Evolutionary conservation across 2,113 vertebrate species (phyloP).

Genomic region (Xenopus tropicalis): DNA sequence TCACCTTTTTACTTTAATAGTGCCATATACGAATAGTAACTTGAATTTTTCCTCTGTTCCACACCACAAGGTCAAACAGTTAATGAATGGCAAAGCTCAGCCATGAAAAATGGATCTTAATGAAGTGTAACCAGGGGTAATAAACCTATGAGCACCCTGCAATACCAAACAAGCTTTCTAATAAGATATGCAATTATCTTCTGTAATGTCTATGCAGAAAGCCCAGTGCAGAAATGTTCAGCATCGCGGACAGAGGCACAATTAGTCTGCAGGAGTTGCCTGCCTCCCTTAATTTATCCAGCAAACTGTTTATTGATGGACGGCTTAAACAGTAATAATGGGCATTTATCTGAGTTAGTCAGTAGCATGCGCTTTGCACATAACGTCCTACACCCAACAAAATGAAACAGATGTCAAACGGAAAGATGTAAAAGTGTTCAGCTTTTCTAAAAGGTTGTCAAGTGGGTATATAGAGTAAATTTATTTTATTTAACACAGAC

Average conservation of each 20-base stretch:
- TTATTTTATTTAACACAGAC: conserved; percentile 7
- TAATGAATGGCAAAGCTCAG: conserved; percentile 47
- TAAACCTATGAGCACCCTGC: conserved; percentile 62
- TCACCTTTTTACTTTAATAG: conserved; percentile 5
- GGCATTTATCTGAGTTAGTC: conserved; percentile 42
- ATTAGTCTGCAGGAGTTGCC: conserved; percentile 36
- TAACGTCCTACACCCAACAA: conserved; percentile 25
- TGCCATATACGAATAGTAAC: not conserved
- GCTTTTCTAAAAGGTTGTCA: conserved; percentile 6
- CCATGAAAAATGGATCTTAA: conserved; percentile 68
- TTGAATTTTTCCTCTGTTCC: conserved; percentile 11
- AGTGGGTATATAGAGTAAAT: conserved; percentile 14
- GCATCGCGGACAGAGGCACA: conserved; percentile 35
- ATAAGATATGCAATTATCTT: conserved; percentile 70
- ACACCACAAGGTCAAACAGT: conserved; percentile 52
- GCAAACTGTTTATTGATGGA: conserved; percentile 44
- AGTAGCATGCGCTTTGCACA: conserved; percentile 29
- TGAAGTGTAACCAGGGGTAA: conserved; percentile 71
- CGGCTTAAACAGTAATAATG: conserved; percentile 40
- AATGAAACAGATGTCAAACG: conserved; percentile 38
- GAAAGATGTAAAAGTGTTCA: conserved; percentile 23
- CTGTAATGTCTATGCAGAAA: conserved; percentile 67
- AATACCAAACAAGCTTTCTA: conserved; percentile 71
- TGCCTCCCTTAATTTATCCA: conserved; percentile 45
- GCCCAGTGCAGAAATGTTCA: conserved; percentile 52